A percentile compares a stretch with the other conserved stretches of the same genome.
Evolutionary conservation across 2,113 vertebrate species (phyloP).

Genomic region (Aspidoscelis tigris): DNA sequence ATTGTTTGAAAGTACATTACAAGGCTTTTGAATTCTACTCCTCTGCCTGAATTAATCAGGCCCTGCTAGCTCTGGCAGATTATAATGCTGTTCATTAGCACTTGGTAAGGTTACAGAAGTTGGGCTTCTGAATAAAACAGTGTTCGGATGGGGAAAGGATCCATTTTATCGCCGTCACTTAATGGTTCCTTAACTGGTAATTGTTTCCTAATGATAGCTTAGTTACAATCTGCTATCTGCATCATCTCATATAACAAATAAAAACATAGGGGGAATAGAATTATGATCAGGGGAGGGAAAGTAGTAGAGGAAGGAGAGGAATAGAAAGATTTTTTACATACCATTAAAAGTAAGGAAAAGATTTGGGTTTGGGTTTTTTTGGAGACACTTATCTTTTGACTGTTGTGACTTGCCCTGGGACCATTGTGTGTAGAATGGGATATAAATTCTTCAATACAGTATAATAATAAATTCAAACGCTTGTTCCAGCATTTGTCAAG

Average conservation of each 20-base stretch:
- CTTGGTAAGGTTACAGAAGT: constrained; percentile 70
- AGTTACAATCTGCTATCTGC: constrained; percentile 51
- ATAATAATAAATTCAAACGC: too few species aligned
- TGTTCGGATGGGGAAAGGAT: constrained; percentile 63
- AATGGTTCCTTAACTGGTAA: constrained; percentile 72
- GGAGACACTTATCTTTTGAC: too few species aligned
- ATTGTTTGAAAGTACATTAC: constrained; percentile 73
- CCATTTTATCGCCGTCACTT: constrained; percentile 66
- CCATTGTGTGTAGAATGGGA: too few species aligned
- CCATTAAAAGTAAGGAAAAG: too few species aligned
- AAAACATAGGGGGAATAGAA: constrained; percentile 51
- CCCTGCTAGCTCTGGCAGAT: constrained; percentile 69
- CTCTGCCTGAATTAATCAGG: constrained; percentile 77
- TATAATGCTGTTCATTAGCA: constrained; percentile 74
- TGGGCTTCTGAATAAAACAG: constrained; percentile 74
- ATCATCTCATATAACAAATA: constrained; percentile 60
- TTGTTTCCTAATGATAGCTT: constrained; percentile 64
- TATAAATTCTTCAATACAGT: too few species aligned
- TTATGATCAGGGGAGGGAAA: constrained; percentile 31
- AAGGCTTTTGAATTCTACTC: constrained; percentile 70
- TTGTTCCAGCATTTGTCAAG: too few species aligned
- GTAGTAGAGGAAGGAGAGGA: too few species aligned
- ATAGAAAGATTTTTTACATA: too few species aligned
- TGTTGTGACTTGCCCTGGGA: too few species aligned
- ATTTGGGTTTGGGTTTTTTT: too few species aligned